These are phyloP conservation scores for Thaumetopoea pityocampa DNA, from an alignment of 1,140 invertebrate genomes.

Conservation along the genomic window DNA sequence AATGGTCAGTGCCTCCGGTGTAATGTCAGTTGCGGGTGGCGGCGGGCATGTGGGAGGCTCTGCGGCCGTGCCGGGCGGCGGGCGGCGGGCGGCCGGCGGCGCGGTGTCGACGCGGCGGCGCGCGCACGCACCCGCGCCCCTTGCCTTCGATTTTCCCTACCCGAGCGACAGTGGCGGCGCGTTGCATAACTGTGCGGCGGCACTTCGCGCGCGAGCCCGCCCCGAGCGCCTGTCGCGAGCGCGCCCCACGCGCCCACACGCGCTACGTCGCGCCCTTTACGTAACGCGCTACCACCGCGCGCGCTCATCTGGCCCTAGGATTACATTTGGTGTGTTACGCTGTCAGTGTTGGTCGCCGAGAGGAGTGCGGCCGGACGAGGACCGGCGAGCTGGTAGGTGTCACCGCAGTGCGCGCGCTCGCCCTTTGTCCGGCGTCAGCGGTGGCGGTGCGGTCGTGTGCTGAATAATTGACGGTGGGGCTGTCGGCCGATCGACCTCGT, in stretches of 20 bases:
- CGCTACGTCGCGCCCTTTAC: constrained; percentile 62
- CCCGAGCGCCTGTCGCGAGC: constrained; percentile 62
- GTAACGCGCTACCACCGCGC: constrained; percentile 61
- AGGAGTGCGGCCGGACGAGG: constrained; percentile 34
- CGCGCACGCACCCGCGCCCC: constrained; percentile 52
- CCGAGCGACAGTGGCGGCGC: constrained; percentile 62
- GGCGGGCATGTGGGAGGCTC: constrained; percentile 28
- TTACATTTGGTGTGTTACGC: constrained; percentile 47
- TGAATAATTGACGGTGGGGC: constrained; percentile 70
- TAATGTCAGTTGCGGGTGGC: constrained; percentile 47
- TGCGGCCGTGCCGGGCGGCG: constrained; percentile 33
- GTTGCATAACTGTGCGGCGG: constrained; percentile 69
- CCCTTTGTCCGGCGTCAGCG: constrained; percentile 50
- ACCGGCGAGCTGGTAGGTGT: constrained; percentile 64
- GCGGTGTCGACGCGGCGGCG: constrained; percentile 59
- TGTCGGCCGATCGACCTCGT: constrained; percentile 62
- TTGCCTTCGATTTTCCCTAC: constrained; percentile 61
- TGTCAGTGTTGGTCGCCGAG: constrained; percentile 44
- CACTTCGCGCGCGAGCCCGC: constrained; percentile 68
- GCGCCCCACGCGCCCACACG: constrained; percentile 59
- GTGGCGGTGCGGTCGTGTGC: constrained; percentile 52
- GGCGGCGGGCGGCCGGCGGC: constrained; percentile 31
- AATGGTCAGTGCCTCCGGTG: constrained; percentile 30
- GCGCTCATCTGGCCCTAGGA: constrained; percentile 31
- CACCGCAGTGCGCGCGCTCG: constrained; percentile 51